phyloP scores from a whole-genome alignment of 2,888 invertebrate species.

The Eurois occulta region DNA sequence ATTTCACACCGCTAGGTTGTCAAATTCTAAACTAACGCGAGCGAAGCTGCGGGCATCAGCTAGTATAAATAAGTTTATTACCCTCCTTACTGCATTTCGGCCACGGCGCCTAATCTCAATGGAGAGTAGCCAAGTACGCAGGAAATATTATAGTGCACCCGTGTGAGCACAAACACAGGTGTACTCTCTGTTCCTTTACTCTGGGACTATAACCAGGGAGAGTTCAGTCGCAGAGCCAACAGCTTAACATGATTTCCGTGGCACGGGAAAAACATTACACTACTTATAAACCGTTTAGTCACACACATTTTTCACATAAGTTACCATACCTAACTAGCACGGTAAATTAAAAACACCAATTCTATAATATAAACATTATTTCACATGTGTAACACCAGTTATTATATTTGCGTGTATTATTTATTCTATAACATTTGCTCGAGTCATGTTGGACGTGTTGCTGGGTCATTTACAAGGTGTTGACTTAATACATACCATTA shows the following conservation, averaged over 20 bases:
- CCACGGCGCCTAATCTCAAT: too few relatives aligned
- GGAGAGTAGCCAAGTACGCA: background rate
- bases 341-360: background rate
- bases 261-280: background rate
- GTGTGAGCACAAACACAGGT: background rate
- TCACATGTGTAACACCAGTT: background rate
- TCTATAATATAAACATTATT: conserved; percentile 8
- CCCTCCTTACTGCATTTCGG: background rate
- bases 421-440: conserved; percentile 29
- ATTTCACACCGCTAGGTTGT: too few relatives aligned
- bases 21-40: too few relatives aligned
- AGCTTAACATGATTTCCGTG: background rate
- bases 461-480: conserved; percentile 36
- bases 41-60: too few relatives aligned
- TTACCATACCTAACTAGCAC: background rate
- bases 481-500: too few relatives aligned
- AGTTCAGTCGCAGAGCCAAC: background rate
- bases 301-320: background rate
- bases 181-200: background rate
- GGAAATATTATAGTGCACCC: background rate
- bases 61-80: too few relatives aligned
- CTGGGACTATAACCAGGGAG: background rate
- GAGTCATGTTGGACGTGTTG: conserved; percentile 13
- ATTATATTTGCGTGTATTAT: conserved; percentile 7
- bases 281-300: background rate